Base-by-base conservation (phyloP, 1,140 invertebrate species). In the Chironomus tepperi region DNA sequence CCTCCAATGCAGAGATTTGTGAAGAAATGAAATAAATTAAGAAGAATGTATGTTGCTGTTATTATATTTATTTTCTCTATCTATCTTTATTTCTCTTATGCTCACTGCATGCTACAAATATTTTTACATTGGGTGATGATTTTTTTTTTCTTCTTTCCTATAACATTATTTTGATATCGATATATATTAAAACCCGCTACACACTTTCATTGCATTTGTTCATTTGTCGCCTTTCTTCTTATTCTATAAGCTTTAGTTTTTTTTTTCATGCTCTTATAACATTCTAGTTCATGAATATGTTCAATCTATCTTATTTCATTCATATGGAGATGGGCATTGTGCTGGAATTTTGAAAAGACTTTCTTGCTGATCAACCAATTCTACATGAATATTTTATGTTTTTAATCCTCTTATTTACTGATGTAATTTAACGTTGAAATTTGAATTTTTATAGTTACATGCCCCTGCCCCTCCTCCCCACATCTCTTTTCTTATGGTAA, bases 91-190 rank as follows among this genome's bases (percentile, higher is more conserved):
- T 57, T 57, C 47, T 57, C n/a, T n/a, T 57, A 34, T 57, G 12
- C 18, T 70, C 65, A 18, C 65, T 19, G 19, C 18, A 70, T 70
- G 65, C 65, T 70, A 19, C 65, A 70, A 21, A 70, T 70, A 70
- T 70, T 70, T 47, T 19, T 19, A 70, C 18, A 70, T 70, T 19
- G 65, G 47, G 65, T 70, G 65, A 70, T 70, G 65, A 70, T 70
- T 70, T n/a, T n/a, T n/a, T n/a, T n/a, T n/a, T n/a, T n/a, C n/a
- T n/a, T n/a, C n/a, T n/a, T 70, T 70, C 18, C 65, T 70, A 70
- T 19, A 70, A 70, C 18, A 70, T 70, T 70, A 21, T 70, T n/a
- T 70, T 70, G 65, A 19, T 70, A 70, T 70, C 65, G 65, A 70
- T 70, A 70, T 21, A 18, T 70, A 70, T 70, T 19, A 18, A 70